A percentile compares a stretch with the other conserved stretches of the same genome.
phyloP scores from a whole-genome alignment of 2,888 invertebrate species.

The Drosophila formosana region DNA sequence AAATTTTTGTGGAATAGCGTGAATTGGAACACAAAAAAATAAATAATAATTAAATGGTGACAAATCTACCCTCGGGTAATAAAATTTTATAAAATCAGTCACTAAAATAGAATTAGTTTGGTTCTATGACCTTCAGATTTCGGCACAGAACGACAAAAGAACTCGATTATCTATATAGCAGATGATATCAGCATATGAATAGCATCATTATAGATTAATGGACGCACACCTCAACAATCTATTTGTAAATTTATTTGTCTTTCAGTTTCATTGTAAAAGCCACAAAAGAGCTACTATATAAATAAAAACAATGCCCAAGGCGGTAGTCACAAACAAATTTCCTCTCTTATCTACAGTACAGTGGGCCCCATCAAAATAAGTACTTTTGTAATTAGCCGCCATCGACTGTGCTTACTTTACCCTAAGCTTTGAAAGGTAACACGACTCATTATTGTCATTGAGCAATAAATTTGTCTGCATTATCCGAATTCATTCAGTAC shows the following conservation, averaged over 20 bases:
- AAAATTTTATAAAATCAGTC: neutral
- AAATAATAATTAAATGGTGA: neutral
- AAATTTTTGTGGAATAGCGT: neutral
- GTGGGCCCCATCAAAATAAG: constrained; percentile 47
- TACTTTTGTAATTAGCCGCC: constrained; percentile 61
- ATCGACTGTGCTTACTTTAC: constrained; percentile 33
- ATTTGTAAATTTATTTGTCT: constrained; percentile 44
- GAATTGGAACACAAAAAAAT: neutral
- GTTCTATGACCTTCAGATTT: constrained; percentile 46
- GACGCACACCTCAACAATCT: constrained; percentile 34
- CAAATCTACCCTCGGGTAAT: neutral
- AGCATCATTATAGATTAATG: constrained; percentile 42
- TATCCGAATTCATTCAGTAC: neutral
- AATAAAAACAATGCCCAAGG: constrained; percentile 33
- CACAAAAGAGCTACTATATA: neutral
- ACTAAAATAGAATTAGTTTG: constrained; percentile 32
- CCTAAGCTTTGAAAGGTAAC: constrained; percentile 6
- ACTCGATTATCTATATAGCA: constrained; percentile 42
- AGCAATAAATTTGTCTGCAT: neutral
- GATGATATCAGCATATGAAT: constrained; percentile 64
- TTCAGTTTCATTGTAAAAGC: constrained; percentile 35
- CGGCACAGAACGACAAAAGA: constrained; percentile 33
- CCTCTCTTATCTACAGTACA: constrained; percentile 57
- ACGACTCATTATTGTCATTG: neutral
- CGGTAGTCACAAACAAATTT: constrained; percentile 52